Base-by-base conservation (phyloP, 2,888 invertebrate genomes). In the Ischnura elegans region DNA sequence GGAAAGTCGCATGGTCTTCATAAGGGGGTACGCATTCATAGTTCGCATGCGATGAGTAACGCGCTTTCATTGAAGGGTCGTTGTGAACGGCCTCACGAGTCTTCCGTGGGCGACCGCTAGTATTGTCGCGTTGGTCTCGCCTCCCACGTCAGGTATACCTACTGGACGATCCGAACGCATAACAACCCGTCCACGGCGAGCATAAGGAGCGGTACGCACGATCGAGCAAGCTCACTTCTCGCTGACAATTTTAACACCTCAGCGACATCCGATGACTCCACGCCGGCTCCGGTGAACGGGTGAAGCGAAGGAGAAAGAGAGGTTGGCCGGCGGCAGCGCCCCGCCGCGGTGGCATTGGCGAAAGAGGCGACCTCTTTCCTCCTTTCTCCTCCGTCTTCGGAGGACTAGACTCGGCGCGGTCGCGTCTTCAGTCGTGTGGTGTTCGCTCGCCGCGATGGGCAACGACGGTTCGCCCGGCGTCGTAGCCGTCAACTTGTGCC, bases 221-320 rank as follows among this genome's bases (percentile, higher is more conserved):
- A 25, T 2, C 51, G 25, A 76, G 76, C 29, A 36, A 76, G 76
- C 76, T 76, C 36, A n/a, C 76, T 36, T 76, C 76, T 76, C 76
- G 10, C 76, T 25, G 76, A 76, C 76, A 36, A 13, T 76, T 76
- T 76, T 76, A 76, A 76, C 36, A 76, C 76, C 36, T 76, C 76
- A 76, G 76, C 76, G 76, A 76, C 76, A 76, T 76, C 76, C 76
- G 76, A 76, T 76, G 76, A 76, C 10, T 76, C 76, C 76, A 2
- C 76, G 76, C 29, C 29, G 66, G n/a, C 66, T 66, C 29, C 29
- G 66, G 66, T 66, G 66, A n/a, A 76, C 76, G 29, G 13, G 76
- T 36, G 76, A 76, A 51, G 19, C 76, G 76, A 76, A 51, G 19
- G 51, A 13, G 51, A 2, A 19, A 51, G 47, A 47, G 51, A 51